Conservation (phyloP, 2,888 invertebrate genomes). For the Xestia ashworthii region DNA sequence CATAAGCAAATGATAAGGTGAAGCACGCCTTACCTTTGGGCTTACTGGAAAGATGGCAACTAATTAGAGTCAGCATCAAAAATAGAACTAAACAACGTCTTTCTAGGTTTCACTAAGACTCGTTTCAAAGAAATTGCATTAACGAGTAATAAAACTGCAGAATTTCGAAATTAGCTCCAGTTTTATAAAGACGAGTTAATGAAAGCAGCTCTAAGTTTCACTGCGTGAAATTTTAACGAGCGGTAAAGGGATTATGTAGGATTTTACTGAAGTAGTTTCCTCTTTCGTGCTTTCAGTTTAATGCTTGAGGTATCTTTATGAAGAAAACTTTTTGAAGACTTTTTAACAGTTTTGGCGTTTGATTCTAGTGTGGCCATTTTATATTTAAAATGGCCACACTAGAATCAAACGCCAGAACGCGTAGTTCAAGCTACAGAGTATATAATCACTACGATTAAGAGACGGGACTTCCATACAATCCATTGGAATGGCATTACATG, state of each 20-base stretch:
- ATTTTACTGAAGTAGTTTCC: not conserved
- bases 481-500: no score
- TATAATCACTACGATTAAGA: no score
- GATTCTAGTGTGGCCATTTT: not conserved
- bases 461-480: no score
- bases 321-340: not conserved
- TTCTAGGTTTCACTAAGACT: not conserved
- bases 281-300: not conserved
- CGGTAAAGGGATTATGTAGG: conserved; percentile 11
- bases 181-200: conserved; percentile 10
- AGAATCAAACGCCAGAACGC: no score
- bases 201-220: conserved; percentile 12
- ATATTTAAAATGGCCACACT: no score
- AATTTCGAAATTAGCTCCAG: conserved; percentile 22
- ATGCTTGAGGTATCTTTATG: not conserved
- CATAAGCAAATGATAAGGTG: no score
- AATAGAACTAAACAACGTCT: not conserved
- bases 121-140: conserved; percentile 1
- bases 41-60: not conserved
- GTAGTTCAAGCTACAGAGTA: no score
- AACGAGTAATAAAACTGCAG: conserved; percentile 7
- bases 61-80: conserved; percentile 1
- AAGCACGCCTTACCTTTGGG: not conserved
- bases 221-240: conserved; percentile 30
- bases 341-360: not conserved